A percentile compares a stretch with the other conserved stretches of the same genome.
phyloP scores from a whole-genome alignment of 2,797 vertebrate genomes.

The Gobio occitaniae region DNA sequence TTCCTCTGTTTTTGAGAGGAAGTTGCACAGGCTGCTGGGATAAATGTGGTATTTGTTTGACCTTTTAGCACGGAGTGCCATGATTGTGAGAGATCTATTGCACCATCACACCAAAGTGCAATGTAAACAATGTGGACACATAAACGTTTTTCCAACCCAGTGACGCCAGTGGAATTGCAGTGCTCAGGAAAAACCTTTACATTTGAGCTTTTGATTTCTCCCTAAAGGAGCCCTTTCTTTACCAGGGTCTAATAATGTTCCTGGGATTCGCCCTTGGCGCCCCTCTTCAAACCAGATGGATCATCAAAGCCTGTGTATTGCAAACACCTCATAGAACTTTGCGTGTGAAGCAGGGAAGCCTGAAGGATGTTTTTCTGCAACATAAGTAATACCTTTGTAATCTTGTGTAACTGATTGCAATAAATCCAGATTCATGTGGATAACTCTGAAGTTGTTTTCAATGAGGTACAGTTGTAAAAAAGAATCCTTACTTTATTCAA shows the following conservation, averaged over 20 bases:
- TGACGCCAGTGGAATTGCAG: constrained; percentile 1
- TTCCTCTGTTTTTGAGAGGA: constrained; percentile 42
- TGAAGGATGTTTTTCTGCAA: not conserved
- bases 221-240: not conserved
- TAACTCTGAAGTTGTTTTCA: not conserved
- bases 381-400: not conserved
- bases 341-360: not conserved
- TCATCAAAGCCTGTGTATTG: not conserved
- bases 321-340: not conserved
- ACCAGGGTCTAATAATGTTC: not conserved
- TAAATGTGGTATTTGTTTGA: constrained; percentile 16
- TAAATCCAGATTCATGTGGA: constrained; percentile 4
- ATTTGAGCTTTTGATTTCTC: constrained; percentile 3
- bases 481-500: not conserved
- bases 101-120: not conserved
- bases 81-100: constrained; percentile 1
- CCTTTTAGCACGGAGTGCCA: not conserved
- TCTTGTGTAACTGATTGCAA: not conserved
- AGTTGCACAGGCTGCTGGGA: not conserved
- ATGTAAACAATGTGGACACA: not conserved
- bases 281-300: not conserved
- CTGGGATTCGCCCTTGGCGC: not conserved
- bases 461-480: not conserved
- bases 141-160: not conserved
- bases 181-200: not conserved